Conservation (phyloP, 2,888 invertebrate genomes). For the Tachina lurida region DNA sequence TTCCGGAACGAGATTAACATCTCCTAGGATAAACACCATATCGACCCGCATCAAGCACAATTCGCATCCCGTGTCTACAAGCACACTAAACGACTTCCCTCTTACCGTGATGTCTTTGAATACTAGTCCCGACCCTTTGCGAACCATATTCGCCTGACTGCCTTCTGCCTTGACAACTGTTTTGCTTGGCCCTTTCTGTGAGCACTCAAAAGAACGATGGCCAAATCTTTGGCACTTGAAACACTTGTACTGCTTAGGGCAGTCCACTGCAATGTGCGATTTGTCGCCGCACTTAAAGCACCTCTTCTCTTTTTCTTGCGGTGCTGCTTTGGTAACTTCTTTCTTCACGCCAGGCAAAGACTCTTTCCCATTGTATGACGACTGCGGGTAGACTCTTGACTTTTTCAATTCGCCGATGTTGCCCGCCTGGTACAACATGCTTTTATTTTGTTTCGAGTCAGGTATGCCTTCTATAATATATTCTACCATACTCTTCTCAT, state of each 20-base stretch:
- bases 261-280: neutral
- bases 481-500: conserved; percentile 43
- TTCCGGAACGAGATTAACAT: conserved; percentile 16
- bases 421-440: conserved; percentile 19
- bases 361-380: conserved; percentile 22
- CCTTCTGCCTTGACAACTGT: neutral
- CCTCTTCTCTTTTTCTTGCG: neutral
- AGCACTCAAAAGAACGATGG: conserved; percentile 10
- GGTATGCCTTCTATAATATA: conserved; percentile 8
- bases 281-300: conserved; percentile 19
- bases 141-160: conserved; percentile 28
- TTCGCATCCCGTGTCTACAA: conserved; percentile 32
- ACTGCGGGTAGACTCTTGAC: neutral
- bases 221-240: conserved; percentile 9
- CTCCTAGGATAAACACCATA: conserved; percentile 27
- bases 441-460: conserved; percentile 13
- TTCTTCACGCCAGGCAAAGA: neutral
- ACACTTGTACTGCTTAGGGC: conserved; percentile 13
- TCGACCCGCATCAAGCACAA: conserved; percentile 1
- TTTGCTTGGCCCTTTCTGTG: neutral
- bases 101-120: conserved; percentile 11
- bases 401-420: conserved; percentile 5
- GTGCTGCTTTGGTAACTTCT: neutral
- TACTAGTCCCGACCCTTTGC: conserved; percentile 5
- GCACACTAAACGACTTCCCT: neutral